phyloP scores from a whole-genome alignment of 2,113 vertebrate species.

The Prionailurus viverrinus region DNA sequence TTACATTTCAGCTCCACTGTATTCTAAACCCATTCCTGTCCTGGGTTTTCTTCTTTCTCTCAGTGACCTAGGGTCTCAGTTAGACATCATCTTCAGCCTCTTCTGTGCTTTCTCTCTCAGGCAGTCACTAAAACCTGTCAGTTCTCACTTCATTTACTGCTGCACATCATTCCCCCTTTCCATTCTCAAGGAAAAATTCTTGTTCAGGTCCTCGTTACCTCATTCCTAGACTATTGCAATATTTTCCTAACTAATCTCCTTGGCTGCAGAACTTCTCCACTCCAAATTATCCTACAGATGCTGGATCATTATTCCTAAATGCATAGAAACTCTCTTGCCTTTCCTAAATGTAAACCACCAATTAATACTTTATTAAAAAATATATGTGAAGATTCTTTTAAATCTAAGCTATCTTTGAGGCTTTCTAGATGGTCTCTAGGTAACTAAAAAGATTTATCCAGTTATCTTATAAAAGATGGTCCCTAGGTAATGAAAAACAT shows the following conservation, averaged over 20 bases:
- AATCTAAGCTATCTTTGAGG: not conserved
- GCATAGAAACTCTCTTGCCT: not conserved
- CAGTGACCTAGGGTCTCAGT: not conserved
- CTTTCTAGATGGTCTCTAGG: not conserved
- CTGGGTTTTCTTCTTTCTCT: not conserved
- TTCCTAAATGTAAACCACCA: not conserved
- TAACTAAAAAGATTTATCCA: not conserved
- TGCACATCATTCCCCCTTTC: not conserved
- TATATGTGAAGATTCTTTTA: constrained; percentile 10
- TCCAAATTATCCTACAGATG: not conserved
- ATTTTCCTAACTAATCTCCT: not conserved
- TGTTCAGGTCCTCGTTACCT: not conserved
- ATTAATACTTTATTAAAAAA: not conserved
- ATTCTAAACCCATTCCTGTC: not conserved
- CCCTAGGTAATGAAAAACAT: not conserved
- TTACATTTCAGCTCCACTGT: not conserved
- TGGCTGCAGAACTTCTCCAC: not conserved
- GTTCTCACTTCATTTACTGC: not conserved
- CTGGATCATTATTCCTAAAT: not conserved
- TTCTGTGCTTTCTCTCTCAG: not conserved
- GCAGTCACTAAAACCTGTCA: not conserved
- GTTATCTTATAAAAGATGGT: not conserved
- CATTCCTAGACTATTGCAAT: not conserved
- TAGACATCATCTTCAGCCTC: not conserved
- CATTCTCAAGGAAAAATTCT: not conserved